Evolutionary conservation across 2,888 invertebrate genomes (phyloP).

Genomic region (Chalcosyrphus nemorum): DNA sequence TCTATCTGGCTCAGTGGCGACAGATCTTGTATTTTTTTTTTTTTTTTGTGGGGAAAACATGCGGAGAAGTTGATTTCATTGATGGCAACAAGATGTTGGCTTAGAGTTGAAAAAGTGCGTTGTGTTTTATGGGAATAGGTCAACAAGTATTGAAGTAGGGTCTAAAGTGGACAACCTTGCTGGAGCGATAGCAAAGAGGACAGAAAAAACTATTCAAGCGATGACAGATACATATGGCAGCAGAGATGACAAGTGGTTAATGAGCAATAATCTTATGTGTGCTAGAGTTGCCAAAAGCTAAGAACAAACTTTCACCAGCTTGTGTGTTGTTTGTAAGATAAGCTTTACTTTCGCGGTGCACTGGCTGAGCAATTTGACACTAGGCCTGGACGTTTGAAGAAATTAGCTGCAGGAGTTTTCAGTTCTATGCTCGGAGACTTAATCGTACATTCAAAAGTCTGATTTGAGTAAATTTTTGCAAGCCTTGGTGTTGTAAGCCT

Average conservation of each 20-base stretch:
- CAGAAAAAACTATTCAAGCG: background rate
- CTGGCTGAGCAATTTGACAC: too few species aligned
- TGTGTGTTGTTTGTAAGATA: too few species aligned
- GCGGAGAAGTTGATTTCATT: background rate
- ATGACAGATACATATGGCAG: background rate
- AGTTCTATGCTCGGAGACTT: too few species aligned
- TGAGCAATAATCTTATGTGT: too few species aligned
- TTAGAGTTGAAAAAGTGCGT: constrained; percentile 2
- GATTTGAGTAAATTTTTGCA: too few species aligned
- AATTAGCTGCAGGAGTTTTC: too few species aligned
- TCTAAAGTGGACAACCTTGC: background rate
- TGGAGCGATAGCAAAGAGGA: background rate
- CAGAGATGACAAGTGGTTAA: background rate
- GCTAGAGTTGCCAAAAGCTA: too few species aligned
- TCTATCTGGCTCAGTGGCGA: background rate
- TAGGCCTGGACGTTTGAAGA: too few species aligned
- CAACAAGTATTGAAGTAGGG: background rate
- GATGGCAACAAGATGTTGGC: background rate
- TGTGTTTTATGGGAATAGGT: background rate
- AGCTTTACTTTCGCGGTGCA: too few species aligned
- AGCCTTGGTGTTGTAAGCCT: too few species aligned
- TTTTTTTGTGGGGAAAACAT: background rate
- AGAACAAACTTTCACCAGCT: too few species aligned
- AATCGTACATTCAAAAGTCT: too few species aligned
- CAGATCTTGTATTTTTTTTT: background rate